Evolutionary conservation across 1,140 invertebrate species (phyloP), one percentile per base, ranked within the genome.

Genomic region (Hestina assimilis): DNA sequence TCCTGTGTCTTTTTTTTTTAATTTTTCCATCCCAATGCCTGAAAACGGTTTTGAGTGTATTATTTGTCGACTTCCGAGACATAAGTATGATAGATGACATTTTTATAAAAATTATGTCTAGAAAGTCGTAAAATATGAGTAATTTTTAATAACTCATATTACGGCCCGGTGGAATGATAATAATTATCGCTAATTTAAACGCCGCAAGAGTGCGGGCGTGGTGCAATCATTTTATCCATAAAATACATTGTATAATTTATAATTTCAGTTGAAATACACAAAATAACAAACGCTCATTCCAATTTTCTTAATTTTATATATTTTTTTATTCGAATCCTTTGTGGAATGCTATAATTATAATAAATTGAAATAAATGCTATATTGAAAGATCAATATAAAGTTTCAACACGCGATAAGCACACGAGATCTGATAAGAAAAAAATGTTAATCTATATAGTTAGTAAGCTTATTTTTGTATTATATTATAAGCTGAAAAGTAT

Each of bases 181-280:
- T 24, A 56, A 23, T 28, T 43, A 53, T 7, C 23, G 21, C 14
- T 23, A 23, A 24, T 38, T 38, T 17, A 40, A 35, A 31, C 41
- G 38, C 59, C 59, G 59, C 59, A 48, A 28, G 64, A 62, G 64
- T 66, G 64, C 59, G 64, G 59, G 56, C 59, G 59, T 59, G 61
- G 23, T 40, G 24, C 42, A 33, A 46, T 35, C 20, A 33, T 43
- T 23, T 33, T 47, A 19, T 17, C 11, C 14, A 6, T 26, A 45
- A 45, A 12, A 17, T 4, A 9, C 9, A 17, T 12, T 35, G 15
- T 35, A 19, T 35, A 7, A 35, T 17, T 8, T 31, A 19, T 6
- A 17, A 38, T 38, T 28, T n/a, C 24, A 28, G 3, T 28, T 28
- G 8, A 28, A 28, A 8, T n/a, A n/a, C 8, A 28, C 1, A 3